Conservation (phyloP, 2,797 vertebrate species). For the Paedocypris micromegethes region DNA sequence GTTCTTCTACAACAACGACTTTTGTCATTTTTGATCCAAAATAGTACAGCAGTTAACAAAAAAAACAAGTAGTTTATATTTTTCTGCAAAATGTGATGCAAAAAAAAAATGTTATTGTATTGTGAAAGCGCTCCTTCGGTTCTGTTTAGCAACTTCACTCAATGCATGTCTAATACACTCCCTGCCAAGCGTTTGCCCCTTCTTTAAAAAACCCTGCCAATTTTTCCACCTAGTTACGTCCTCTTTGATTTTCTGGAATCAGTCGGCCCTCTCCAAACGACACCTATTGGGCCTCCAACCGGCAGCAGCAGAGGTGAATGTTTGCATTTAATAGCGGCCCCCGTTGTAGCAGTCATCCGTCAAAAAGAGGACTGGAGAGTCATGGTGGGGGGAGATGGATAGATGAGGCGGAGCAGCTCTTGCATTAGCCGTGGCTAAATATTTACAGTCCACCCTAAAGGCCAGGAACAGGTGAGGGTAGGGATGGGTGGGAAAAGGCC, state of each 20-base stretch:
- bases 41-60: too few species aligned
- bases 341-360: slow-evolving; percentile 41
- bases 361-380: slow-evolving; percentile 23
- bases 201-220: too few species aligned
- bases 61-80: too few species aligned
- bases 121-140: too few species aligned
- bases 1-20: too few species aligned
- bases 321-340: slow-evolving; percentile 56
- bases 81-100: too few species aligned
- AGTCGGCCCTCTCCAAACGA: slow-evolving; percentile 14
- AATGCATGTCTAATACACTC: too few species aligned
- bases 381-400: slow-evolving; percentile 42
- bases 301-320: slow-evolving; percentile 40
- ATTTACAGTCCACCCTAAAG: slow-evolving; percentile 68
- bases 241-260: background rate
- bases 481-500: slow-evolving; percentile 8
- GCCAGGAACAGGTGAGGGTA: slow-evolving; percentile 50
- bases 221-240: too few species aligned
- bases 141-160: too few species aligned
- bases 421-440: slow-evolving; percentile 73
- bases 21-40: too few species aligned
- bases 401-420: slow-evolving; percentile 60
- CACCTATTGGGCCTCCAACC: slow-evolving; percentile 25
- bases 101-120: too few species aligned
- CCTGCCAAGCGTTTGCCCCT: too few species aligned